phyloP scores from a whole-genome alignment of 1,140 invertebrate species.

The Drosophila nannoptera region DNA sequence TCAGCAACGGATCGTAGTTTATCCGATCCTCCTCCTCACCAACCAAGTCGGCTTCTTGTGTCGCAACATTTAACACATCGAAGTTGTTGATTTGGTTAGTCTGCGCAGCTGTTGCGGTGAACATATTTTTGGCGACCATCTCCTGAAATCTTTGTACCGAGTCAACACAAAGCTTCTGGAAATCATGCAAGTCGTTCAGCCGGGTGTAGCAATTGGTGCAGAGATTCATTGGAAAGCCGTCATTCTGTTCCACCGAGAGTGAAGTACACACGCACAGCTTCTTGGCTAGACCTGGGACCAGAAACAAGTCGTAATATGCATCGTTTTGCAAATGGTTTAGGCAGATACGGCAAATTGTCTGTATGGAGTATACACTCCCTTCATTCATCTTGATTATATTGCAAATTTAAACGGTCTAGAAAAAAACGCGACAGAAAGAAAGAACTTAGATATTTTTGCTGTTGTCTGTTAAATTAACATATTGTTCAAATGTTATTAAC shows the following conservation, averaged over 20 bases:
- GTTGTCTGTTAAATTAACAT: constrained; percentile 25
- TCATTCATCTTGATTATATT: constrained; percentile 43
- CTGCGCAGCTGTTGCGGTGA: constrained; percentile 11
- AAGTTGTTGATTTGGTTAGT: constrained; percentile 51
- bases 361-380: constrained; percentile 56
- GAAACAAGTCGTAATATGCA: constrained; percentile 63
- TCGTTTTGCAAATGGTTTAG: constrained; percentile 60
- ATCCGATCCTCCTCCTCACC: constrained; percentile 69
- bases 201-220: constrained; percentile 58
- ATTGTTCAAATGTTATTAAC: constrained; percentile 6
- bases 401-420: constrained; percentile 27
- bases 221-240: constrained; percentile 69
- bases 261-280: constrained; percentile 70
- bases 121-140: constrained; percentile 58
- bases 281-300: constrained; percentile 68
- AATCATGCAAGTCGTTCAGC: constrained; percentile 70
- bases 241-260: constrained; percentile 64
- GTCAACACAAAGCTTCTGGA: constrained; percentile 69
- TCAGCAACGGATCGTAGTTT: constrained; percentile 72
- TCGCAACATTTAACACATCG: constrained; percentile 50
- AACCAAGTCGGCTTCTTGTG: constrained; percentile 43
- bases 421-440: constrained; percentile 21
- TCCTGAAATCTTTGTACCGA: constrained; percentile 69
- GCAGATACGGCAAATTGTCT: constrained; percentile 73
- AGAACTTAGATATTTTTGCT: constrained; percentile 15